phyloP scores from a whole-genome alignment of 2,113 vertebrate genomes.

The Cyphomyrus discorhynchus region DNA sequence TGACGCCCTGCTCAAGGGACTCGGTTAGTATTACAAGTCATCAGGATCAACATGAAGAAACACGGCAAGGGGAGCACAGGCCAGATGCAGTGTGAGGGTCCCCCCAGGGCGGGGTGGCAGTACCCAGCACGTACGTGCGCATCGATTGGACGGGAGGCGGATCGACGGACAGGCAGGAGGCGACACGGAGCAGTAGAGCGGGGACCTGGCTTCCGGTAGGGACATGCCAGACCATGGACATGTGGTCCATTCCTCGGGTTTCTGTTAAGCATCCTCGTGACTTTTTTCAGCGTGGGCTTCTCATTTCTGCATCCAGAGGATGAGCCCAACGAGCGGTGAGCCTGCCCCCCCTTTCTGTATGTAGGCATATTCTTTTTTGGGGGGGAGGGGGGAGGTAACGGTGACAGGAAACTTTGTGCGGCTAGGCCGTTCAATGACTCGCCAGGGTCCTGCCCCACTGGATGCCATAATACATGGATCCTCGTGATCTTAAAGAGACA shows the following conservation, averaged over 20 bases:
- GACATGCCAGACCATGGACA: neutral
- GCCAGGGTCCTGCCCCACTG: neutral
- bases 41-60: neutral
- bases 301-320: neutral
- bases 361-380: neutral
- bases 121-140: neutral
- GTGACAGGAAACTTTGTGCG: neutral
- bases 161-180: neutral
- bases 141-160: neutral
- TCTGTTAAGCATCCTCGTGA: neutral
- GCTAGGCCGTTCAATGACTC: neutral
- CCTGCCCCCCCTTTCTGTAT: neutral
- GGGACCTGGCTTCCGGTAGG: neutral
- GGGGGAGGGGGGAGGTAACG: neutral
- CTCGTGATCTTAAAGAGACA: neutral
- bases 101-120: neutral
- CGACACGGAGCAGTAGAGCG: neutral
- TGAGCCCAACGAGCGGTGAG: neutral
- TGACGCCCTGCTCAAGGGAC: conserved; percentile 16
- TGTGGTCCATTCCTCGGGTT: neutral
- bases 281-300: neutral
- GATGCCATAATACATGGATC: conserved; percentile 2
- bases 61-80: neutral
- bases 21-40: conserved; percentile 9
- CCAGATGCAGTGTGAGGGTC: neutral